Evolutionary conservation across 2,888 invertebrate species (phyloP), one percentile per base, ranked within the genome.

Genomic region (Papilio protenor): DNA sequence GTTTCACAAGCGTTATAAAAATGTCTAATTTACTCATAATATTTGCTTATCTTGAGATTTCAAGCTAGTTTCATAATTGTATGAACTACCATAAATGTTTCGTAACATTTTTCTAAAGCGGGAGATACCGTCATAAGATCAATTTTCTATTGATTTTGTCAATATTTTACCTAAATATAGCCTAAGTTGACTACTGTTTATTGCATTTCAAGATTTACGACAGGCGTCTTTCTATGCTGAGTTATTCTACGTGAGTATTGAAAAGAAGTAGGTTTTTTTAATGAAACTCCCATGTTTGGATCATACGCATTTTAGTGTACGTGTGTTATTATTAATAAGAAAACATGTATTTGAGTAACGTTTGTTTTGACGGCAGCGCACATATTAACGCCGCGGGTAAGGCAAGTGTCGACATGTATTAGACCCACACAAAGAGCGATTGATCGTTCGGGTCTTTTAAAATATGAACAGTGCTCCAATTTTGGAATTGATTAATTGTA

Each of bases 391-490:
- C 83, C 85, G 85, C 66, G 85, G 82, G 80, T 83, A 84, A 83
- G 85, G 82, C 84, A 85, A 86, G 89, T 90, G 91, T 88, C 88
- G 90, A 90, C 90, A 87, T 86, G 85, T 82, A 86, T 88, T 87
- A 87, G 94, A 93, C 94, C 94, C 94, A 94, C 94, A 93, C 94
- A 91, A 92, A 91, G 93, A 87, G 88, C 89, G 90, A 92, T 92
- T 92, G 91, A 93, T 92, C 83, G 90, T 84, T 87, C 81, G 84
- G 83, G 85, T 86, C 89, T 89, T 86, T 86, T 90, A 89, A 92
- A 92, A 92, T 92, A 92, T 90, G 88, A 90, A 87, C 84, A 81
- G 80, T 85, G 91, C 85, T 92, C 92, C 84, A 92, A 85, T 90
- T 93, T 90, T 87, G 83, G 86, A 91, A 93, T 93, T 94, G 94